Evolutionary conservation across 2,113 vertebrate genomes (phyloP).

Genomic region (Campylorhamphus procurvoides): DNA sequence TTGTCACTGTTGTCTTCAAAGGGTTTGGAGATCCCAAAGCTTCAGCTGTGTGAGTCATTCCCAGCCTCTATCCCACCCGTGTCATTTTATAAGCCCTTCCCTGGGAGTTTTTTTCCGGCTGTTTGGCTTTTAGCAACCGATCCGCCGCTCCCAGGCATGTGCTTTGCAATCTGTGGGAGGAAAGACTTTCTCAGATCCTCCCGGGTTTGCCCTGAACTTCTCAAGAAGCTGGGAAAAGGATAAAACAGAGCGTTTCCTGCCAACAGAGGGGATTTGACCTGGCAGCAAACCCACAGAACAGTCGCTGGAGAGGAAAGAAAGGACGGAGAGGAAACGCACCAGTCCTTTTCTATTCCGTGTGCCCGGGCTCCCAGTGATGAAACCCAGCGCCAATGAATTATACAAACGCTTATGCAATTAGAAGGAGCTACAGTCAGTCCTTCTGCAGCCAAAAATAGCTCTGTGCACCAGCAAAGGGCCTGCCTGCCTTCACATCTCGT

Average conservation of each 20-base stretch:
- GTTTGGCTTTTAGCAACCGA: background rate
- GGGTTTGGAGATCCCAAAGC: background rate
- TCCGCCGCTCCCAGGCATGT: background rate
- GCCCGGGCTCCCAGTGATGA: background rate
- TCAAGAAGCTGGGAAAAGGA: background rate
- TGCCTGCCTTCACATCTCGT: conserved; percentile 41
- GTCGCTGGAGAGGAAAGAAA: background rate
- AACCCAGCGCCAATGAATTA: conserved; percentile 35
- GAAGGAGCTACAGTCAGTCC: conserved; percentile 33
- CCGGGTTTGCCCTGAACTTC: background rate
- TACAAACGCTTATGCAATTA: conserved; percentile 64
- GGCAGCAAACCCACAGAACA: background rate
- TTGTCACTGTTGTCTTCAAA: background rate
- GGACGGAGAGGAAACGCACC: background rate
- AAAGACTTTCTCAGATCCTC: conserved; percentile 16
- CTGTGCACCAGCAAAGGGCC: conserved; percentile 18
- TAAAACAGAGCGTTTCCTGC: background rate
- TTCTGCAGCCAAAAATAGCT: conserved; percentile 45
- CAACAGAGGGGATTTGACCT: background rate
- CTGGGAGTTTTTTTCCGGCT: background rate
- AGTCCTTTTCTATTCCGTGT: background rate
- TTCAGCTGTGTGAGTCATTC: background rate
- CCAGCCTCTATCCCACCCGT: background rate
- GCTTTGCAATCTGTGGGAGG: background rate
- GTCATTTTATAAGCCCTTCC: background rate